Evolutionary conservation across 2,113 vertebrate genomes (phyloP), one percentile per base, ranked within the genome.

Genomic region (Cichladusa arquata): DNA sequence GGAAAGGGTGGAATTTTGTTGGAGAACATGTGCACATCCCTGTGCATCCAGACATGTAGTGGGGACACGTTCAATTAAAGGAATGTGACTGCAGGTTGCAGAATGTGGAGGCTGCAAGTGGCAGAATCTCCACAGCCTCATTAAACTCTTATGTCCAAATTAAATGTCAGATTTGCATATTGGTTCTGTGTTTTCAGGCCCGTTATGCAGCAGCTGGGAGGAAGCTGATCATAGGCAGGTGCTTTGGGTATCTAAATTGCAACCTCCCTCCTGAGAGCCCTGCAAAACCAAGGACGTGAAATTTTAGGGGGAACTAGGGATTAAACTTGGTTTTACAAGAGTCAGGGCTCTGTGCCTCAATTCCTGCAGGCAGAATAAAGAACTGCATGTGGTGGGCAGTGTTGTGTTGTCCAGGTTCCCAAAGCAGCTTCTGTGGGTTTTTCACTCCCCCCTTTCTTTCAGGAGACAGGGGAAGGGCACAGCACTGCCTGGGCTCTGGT

Each of bases 131-230:
- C 91, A 72, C 92, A 95, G 93, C 79, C 91, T 97, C 91, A 92
- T 96, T 96, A 94, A 96, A 80, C 78, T 45, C 94, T 93, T 47
- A 33, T 83, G 80, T 95, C 96, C 96, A 96, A 97, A 97, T 97
- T 77, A 97, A 97, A 97, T 97, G 93, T 94, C 97, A 97, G 92
- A 95, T 97, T 96, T 97, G 94, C 96, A 96, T 96, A 95, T 71
- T 1, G 1, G 90, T 65, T 89, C 89, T 77, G 58, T 69, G 66
- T 81, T 93, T 89, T 57, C 66, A 74, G 93, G 69, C 53, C 92
- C 1, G 4, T 86, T 69, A 24, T 56, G 48, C 82, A 74, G 93
- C 91, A 81, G 81, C 62, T 0, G 0, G 67, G 80, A 83, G 58
- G 88, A 64, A 29, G 67, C 2, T 22, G 73, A 61, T 2, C 36